A percentile compares a stretch with the other conserved stretches of the same genome.
Evolutionary conservation across 2,113 vertebrate species (phyloP).

Genomic region (Ailurus styani): DNA sequence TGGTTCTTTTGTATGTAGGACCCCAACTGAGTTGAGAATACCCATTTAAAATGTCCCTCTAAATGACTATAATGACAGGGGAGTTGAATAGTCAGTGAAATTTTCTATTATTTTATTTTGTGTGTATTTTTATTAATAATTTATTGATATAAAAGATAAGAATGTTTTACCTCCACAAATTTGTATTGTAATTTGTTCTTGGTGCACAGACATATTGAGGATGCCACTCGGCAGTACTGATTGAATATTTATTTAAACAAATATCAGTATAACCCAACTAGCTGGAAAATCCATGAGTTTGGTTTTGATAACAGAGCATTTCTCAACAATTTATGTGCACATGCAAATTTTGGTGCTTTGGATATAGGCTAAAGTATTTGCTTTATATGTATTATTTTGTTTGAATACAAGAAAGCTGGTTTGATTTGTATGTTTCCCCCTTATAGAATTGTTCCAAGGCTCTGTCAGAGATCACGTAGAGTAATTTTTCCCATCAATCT

Average conservation of each 20-base stretch:
- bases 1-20: conserved; percentile 77
- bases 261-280: conserved; percentile 88
- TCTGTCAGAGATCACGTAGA: conserved; percentile 91
- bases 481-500: conserved; percentile 92
- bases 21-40: conserved; percentile 76
- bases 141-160: conserved; percentile 83
- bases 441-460: conserved; percentile 91
- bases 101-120: conserved; percentile 83
- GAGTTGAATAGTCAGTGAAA: conserved; percentile 80
- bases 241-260: conserved; percentile 89
- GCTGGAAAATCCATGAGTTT: conserved; percentile 86
- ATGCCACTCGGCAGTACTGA: conserved; percentile 82
- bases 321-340: conserved; percentile 87
- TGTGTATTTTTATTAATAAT: conserved; percentile 84
- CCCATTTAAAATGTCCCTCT: conserved; percentile 79
- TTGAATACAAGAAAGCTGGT: conserved; percentile 88
- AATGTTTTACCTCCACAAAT: conserved; percentile 81
- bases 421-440: conserved; percentile 91
- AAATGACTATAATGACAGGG: conserved; percentile 82
- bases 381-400: conserved; percentile 90
- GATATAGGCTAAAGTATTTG: conserved; percentile 89
- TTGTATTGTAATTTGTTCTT: conserved; percentile 83
- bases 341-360: conserved; percentile 87
- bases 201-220: conserved; percentile 82
- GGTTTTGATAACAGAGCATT: conserved; percentile 85